A percentile compares a stretch with the other conserved stretches of the same genome.
These are phyloP conservation scores for Podarcis siculus DNA, from an alignment of 2,797 vertebrate genomes.

Conservation along the genomic window DNA sequence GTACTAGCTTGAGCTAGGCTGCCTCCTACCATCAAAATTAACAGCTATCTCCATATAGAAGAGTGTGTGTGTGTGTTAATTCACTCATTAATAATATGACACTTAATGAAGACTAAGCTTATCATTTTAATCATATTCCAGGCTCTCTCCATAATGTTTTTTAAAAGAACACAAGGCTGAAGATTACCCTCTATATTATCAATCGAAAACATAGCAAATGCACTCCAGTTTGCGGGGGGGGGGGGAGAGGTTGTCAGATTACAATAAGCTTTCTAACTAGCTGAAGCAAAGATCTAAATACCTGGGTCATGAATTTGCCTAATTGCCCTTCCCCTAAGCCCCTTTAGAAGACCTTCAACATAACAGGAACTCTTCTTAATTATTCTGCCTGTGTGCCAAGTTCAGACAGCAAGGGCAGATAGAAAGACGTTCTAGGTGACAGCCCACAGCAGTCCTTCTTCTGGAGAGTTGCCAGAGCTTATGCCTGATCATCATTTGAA, in stretches of 20 bases:
- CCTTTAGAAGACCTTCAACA: constrained; percentile 7
- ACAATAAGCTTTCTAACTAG: neutral
- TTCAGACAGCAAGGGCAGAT: constrained; percentile 1
- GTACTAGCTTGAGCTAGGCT: no score
- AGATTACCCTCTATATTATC: neutral
- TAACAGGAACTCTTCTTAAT: constrained; percentile 20
- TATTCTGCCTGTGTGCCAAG: constrained; percentile 14
- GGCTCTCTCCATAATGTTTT: neutral
- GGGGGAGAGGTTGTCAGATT: neutral
- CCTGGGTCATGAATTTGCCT: constrained; percentile 3
- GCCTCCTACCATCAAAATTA: neutral
- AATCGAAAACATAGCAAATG: neutral
- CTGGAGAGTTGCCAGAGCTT: constrained; percentile 9
- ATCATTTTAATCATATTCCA: neutral
- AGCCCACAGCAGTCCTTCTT: neutral
- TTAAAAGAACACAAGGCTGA: neutral
- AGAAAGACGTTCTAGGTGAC: constrained; percentile 24
- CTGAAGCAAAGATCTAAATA: constrained; percentile 6
- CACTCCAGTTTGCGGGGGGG: neutral
- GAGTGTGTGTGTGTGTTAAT: neutral
- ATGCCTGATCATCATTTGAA: constrained; percentile 19
- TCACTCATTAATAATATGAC: neutral
- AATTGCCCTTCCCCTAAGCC: constrained; percentile 15
- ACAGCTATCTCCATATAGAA: neutral
- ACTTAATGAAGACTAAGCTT: neutral